Percentiles rank a stretch among this genome's conserved stretches.
Conservation (phyloP, 1,140 invertebrate genomes). For the Heterodera schachtii region DNA sequence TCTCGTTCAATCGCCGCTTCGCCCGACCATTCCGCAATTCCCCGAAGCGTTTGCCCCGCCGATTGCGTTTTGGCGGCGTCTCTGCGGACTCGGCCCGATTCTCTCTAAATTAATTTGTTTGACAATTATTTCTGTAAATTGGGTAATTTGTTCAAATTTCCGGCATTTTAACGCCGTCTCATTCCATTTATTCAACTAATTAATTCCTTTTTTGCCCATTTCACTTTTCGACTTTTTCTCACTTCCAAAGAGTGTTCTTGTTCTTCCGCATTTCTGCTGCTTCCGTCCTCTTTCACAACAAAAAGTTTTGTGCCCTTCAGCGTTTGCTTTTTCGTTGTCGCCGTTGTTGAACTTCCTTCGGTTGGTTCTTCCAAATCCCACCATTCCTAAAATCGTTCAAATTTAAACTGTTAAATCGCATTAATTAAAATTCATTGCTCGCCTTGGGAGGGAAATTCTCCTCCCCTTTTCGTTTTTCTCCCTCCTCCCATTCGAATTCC, state of each 20-base stretch:
- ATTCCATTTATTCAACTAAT: too few relatives aligned
- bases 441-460: slow-evolving; percentile 16
- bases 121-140: too few relatives aligned
- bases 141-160: too few relatives aligned
- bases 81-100: slow-evolving; percentile 8
- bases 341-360: not conserved
- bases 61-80: not conserved
- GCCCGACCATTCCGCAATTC: not conserved
- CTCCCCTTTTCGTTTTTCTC: not conserved
- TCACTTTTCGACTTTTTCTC: not conserved
- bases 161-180: too few relatives aligned
- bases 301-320: not conserved
- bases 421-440: too few relatives aligned
- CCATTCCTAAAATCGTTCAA: not conserved
- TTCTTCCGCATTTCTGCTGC: not conserved
- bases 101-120: slow-evolving; percentile 11
- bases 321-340: not conserved
- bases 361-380: slow-evolving; percentile 12
- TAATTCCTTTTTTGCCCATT: too few relatives aligned
- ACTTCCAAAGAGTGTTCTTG: too few relatives aligned
- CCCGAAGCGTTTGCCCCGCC: not conserved
- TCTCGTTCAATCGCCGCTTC: slow-evolving; percentile 21
- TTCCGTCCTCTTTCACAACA: not conserved
- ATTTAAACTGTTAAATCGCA: too few relatives aligned
- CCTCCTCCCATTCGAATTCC: slow-evolving; percentile 24